These are phyloP conservation scores for Sminthurinus aureus DNA, from an alignment of 2,888 invertebrate species.

Conservation along the genomic window DNA sequence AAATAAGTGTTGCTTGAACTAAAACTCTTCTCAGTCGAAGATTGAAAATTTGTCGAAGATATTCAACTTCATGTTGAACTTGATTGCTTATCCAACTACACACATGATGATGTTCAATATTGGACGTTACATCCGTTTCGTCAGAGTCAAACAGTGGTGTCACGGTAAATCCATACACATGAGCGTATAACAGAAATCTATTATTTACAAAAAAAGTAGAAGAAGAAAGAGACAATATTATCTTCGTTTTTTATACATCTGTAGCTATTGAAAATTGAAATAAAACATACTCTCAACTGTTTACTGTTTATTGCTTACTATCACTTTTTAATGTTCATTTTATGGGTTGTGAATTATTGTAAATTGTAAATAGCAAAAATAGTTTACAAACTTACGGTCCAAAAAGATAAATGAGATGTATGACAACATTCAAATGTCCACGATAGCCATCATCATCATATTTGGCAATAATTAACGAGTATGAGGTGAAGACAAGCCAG, in stretches of 20 bases:
- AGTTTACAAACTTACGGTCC: conserved; percentile 51
- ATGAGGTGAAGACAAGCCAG: conserved; percentile 40
- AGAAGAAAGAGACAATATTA: background rate
- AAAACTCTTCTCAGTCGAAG: conserved; percentile 86
- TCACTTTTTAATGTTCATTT: no score
- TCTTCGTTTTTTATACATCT: no score
- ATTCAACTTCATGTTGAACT: conserved; percentile 78
- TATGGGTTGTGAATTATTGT: no score
- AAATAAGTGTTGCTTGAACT: conserved; percentile 81
- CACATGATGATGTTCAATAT: conserved; percentile 48
- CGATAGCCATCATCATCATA: conserved; percentile 27
- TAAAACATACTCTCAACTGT: no score
- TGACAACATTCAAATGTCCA: conserved; percentile 33
- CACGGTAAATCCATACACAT: conserved; percentile 53
- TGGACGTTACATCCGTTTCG: conserved; percentile 48
- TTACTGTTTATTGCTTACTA: no score
- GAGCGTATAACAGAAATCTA: conserved; percentile 47
- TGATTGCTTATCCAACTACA: conserved; percentile 52
- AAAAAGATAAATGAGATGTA: conserved; percentile 54
- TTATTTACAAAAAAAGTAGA: background rate
- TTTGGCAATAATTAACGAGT: conserved; percentile 25
- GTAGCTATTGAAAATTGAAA: no score
- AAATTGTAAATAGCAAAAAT: no score
- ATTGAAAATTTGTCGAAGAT: conserved; percentile 86
- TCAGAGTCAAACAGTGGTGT: conserved; percentile 52